Base-by-base conservation (phyloP, 2,888 invertebrate species). In the Cybosia mesomella region DNA sequence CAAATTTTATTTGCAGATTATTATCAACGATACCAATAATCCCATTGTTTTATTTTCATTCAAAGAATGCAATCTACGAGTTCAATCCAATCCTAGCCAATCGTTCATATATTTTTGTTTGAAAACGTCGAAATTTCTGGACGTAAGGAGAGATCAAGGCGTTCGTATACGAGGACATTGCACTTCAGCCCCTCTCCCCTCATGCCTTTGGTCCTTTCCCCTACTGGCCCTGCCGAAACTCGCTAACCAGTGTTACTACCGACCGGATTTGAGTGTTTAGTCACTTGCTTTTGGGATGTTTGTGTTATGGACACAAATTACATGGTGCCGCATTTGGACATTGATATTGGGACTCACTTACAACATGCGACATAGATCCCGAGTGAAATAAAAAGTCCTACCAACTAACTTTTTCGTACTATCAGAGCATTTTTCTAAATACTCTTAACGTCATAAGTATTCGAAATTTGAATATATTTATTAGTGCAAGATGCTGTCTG, bases 141-240 rank as follows among this genome's bases (percentile, higher is more conserved):
- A 76, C 81, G 80, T 72, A 73, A 77, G 85, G 86, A 81, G 81
- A 85, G 87, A 89, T 86, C 87, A 87, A 89, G 90, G 90, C 93
- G 93, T 92, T 91, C 91, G 93, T 92, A 93, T 85, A 92, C 92
- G 94, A 95, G 94, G 94, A 94, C 94, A 93, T 95, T 95, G 94
- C 94, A 95, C 94, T 95, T 93, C 89, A 89, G 83, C 79, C 84
- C 79, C 86, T 80, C 86, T 80, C 86, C 68, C 74, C 79, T 67
- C 68, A 74, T 83, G 83, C 85, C 84, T 86, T 89, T 90, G 88
- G 90, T 91, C 91, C 92, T 91, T 87, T 84, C 89, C 90, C 90
- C 89, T 83, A 83, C 72, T 76, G 82, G 89, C 87, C 89, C 89
- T 89, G 92, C 91, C 92, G 91, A 92, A 91, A 91, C 92, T 91